Conservation (phyloP, 2,113 vertebrate genomes). For the Cervus canadensis region DNA sequence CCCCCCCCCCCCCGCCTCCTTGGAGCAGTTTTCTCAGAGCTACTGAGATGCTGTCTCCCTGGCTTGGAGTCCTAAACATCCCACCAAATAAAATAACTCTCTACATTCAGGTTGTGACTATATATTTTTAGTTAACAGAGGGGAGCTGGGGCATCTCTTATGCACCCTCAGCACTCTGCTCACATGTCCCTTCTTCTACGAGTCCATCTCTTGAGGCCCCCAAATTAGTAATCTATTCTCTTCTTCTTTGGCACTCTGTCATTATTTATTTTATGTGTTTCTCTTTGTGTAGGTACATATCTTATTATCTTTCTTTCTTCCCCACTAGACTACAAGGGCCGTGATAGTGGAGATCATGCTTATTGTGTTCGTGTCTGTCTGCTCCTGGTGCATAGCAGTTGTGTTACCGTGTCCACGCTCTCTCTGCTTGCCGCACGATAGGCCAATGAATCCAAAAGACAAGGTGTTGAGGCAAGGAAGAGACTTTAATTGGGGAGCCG, state of each 20-base stretch:
- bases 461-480: neutral
- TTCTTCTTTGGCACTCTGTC: neutral
- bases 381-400: neutral
- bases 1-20: neutral
- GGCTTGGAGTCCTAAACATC: neutral
- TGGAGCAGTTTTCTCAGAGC: neutral
- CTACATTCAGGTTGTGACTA: neutral
- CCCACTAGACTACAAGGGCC: neutral
- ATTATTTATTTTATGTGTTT: neutral
- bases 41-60: neutral
- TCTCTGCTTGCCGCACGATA: neutral
- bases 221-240: neutral
- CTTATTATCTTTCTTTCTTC: neutral
- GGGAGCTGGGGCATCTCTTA: neutral
- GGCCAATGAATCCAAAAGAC: neutral
- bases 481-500: accelerated
- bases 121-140: neutral
- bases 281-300: neutral
- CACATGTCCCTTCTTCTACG: neutral
- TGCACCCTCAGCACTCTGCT: neutral
- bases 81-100: neutral
- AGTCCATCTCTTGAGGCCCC: neutral
- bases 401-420: accelerated
- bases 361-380: accelerated
- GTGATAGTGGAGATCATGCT: neutral